Evolutionary conservation across 2,113 vertebrate genomes (phyloP).

Genomic region (Athene noctua): DNA sequence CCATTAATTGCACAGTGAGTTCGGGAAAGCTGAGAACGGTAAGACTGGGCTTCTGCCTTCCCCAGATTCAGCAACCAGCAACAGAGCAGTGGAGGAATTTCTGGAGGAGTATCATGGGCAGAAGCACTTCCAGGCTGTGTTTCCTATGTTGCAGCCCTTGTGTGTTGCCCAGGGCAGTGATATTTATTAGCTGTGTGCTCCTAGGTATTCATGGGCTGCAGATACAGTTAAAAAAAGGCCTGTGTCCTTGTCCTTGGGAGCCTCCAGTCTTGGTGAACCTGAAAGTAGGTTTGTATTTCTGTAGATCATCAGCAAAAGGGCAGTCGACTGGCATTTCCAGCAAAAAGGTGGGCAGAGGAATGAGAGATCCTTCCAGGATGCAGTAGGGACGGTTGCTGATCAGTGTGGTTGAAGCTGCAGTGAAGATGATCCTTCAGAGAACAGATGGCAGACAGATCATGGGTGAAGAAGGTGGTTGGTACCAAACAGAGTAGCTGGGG

Average conservation of each 20-base stretch:
- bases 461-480: not conserved
- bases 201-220: not conserved
- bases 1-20: conserved; percentile 2
- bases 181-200: not conserved
- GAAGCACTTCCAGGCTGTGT: not conserved
- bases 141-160: not conserved
- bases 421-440: not conserved
- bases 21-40: not conserved
- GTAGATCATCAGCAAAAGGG: not conserved
- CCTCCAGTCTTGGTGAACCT: not conserved
- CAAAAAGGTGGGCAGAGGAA: not conserved
- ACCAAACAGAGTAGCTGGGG: not conserved
- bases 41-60: not conserved
- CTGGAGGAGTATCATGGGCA: not conserved
- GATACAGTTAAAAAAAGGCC: not conserved
- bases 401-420: not conserved
- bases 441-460: not conserved
- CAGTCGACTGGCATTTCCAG: not conserved
- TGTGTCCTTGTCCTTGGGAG: not conserved
- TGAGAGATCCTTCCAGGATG: not conserved
- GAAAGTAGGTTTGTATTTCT: not conserved
- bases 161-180: not conserved
- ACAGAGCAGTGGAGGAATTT: not conserved
- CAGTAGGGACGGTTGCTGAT: not conserved
- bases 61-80: not conserved